Evolutionary conservation across 30 jellyfish, hydroid and myxozoan species (phyloP).

Genomic region (Catostylus mosaicus): DNA sequence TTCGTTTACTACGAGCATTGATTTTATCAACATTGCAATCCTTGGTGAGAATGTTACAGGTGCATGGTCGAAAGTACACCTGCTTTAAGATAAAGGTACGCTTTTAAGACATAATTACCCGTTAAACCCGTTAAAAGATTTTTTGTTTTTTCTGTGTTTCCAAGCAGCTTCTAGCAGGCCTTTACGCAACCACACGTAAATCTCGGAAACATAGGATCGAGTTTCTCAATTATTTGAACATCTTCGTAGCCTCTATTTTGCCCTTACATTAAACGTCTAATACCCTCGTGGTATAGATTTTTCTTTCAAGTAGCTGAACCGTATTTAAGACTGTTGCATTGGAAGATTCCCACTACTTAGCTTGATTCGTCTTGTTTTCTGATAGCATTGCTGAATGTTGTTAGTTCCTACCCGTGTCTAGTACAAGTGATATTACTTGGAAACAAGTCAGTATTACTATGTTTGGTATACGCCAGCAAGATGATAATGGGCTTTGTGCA

Average conservation of each 20-base stretch:
- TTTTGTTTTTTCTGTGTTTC: neutral
- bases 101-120: neutral
- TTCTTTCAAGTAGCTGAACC: too few relatives aligned
- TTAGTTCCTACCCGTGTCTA: too few relatives aligned
- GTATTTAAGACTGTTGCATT: too few relatives aligned
- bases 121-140: neutral
- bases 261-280: constrained; percentile 11
- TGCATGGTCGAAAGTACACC: constrained; percentile 20
- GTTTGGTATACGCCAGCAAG: too few relatives aligned
- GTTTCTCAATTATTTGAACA: neutral
- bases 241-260: neutral
- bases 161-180: neutral
- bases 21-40: neutral
- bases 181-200: neutral
- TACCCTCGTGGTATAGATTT: too few relatives aligned
- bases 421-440: too few relatives aligned
- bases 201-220: neutral
- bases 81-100: constrained; percentile 3
- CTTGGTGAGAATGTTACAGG: constrained; percentile 41
- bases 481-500: too few relatives aligned
- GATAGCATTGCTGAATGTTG: too few relatives aligned
- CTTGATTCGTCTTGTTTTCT: too few relatives aligned
- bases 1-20: constrained; percentile 6
- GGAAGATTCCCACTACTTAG: too few relatives aligned
- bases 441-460: too few relatives aligned